Evolutionary conservation across 2,888 invertebrate species (phyloP).

Genomic region (Anoncus sp.): DNA sequence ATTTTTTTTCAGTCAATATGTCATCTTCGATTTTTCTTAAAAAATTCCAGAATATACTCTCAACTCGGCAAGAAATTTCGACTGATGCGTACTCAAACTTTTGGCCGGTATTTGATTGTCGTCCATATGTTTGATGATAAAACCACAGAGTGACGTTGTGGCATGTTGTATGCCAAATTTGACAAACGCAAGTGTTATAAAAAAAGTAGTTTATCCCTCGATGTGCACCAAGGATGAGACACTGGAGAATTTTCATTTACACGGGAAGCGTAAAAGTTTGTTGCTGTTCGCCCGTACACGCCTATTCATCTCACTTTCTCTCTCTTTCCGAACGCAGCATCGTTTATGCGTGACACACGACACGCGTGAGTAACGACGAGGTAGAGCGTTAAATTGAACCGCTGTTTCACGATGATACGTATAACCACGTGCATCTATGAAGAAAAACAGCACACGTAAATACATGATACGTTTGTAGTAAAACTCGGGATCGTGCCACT

Average conservation of each 20-base stretch:
- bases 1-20: no score
- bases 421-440: conserved; percentile 8
- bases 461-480: background rate
- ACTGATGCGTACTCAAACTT: no score
- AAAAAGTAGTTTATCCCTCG: no score
- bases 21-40: no score
- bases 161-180: no score
- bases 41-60: no score
- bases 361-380: conserved; percentile 56
- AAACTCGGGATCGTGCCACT: background rate
- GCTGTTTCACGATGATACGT: conserved; percentile 31
- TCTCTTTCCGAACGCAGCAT: conserved; percentile 9
- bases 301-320: conserved; percentile 14
- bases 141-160: no score
- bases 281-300: no score
- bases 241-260: conserved; percentile 20
- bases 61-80: no score
- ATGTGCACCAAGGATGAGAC: conserved; percentile 30
- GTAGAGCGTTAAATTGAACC: conserved; percentile 64
- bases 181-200: no score
- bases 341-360: conserved; percentile 44
- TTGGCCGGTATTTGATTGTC: conserved; percentile 21
- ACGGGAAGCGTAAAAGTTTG: conserved; percentile 2
- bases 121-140: no score
- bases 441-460: background rate